Base-by-base conservation (phyloP, 2,888 invertebrate genomes). In the Archips crataeganus region DNA sequence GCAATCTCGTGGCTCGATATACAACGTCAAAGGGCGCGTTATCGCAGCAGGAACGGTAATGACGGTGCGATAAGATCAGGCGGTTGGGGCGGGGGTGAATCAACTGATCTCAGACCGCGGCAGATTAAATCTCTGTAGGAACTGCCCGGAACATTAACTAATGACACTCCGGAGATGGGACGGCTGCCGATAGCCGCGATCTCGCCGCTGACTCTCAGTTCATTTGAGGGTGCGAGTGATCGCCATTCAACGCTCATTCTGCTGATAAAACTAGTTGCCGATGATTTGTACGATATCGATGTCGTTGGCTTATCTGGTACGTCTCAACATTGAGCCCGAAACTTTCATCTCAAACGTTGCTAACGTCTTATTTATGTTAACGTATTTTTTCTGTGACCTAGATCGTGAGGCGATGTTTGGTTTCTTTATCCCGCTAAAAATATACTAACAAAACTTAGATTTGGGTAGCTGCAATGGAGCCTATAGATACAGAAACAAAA, bases 131-230 rank as follows among this genome's bases (percentile, higher is more conserved):
- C 89, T 86, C 81, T 77, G 81, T 83, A 83, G 85, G 84, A 86
- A 88, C 88, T 88, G 89, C 82, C 90, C 89, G 88, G 90, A 89
- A 90, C 90, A 90, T 90, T 90, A 90, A 90, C 90, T 90, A 90
- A 90, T 90, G 90, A 89, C 85, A 84, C 83, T 84, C 82, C 80
- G 82, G 86, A 88, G 89, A 88, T 89, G 85, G 82, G 84, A 78
- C 78, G 77, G 79, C 79, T 77, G 78, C 78, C 80, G 88, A 87
- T 90, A 89, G 85, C 85, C 67, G 68, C 32, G 49, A 36, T 70
- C 61, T 68, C 54, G 39, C 60, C n/a, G 51, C 57, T 77, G 77
- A 79, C 82, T 86, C 84, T 88, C 82, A 88, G 83, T 89, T 88
- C 85, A 85, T 87, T 87, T 85, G 79, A 81, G 84, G 82, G 83